phyloP scores from a whole-genome alignment of 2,797 vertebrate species.

The Tapera naevia region DNA sequence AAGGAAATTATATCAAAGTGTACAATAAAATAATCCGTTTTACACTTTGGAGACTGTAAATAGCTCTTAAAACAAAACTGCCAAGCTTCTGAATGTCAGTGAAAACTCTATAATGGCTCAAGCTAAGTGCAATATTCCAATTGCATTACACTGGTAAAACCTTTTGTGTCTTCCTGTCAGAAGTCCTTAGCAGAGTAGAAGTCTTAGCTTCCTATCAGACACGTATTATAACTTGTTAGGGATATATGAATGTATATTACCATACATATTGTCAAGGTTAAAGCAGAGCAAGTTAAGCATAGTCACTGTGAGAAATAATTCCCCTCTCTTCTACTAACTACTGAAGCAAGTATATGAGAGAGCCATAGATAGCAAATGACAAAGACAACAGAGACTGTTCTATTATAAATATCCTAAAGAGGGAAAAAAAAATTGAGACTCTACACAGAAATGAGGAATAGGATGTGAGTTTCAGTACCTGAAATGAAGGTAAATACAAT shows the following conservation, averaged over 20 bases:
- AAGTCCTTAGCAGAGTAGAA: neutral
- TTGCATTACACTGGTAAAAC: neutral
- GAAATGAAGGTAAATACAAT: neutral
- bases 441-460: neutral
- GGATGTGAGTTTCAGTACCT: neutral
- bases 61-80: constrained; percentile 16
- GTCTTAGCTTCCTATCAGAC: neutral
- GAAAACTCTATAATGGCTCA: neutral
- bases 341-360: neutral
- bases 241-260: no score
- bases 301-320: neutral
- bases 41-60: neutral
- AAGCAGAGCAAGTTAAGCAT: neutral
- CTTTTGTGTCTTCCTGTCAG: neutral
- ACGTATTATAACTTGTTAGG: neutral
- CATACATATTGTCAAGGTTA: neutral
- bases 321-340: neutral
- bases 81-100: neutral
- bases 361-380: neutral
- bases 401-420: neutral
- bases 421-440: neutral
- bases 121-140: neutral
- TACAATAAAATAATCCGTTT: constrained; percentile 28
- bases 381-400: neutral
- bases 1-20: neutral